A percentile compares a stretch with the other conserved stretches of the same genome.
These are phyloP conservation scores for Netelia virgata DNA, from an alignment of 2,888 invertebrate genomes.

Conservation along the genomic window DNA sequence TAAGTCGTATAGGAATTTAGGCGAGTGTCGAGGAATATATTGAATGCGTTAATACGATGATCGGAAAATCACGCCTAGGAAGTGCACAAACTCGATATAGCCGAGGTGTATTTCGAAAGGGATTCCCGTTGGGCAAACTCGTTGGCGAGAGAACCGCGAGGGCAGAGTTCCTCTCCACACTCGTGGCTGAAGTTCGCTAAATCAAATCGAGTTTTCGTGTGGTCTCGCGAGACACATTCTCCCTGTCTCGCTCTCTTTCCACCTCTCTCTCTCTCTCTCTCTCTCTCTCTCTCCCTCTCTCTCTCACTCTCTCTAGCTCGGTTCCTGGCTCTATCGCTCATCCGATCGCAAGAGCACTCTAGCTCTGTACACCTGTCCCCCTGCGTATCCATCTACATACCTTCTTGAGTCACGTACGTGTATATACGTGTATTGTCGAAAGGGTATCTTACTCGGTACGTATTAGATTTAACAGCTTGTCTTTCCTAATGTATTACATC, in stretches of 20 bases:
- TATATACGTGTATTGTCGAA: conserved; percentile 8
- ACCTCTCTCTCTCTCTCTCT: background rate
- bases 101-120: conserved; percentile 21
- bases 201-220: conserved; percentile 61
- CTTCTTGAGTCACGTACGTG: conserved; percentile 4
- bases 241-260: background rate
- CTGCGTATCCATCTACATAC: conserved; percentile 3
- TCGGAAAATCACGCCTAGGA: conserved; percentile 35
- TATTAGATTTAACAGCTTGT: conserved; percentile 51
- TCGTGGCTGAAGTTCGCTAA: conserved; percentile 39
- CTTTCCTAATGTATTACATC: conserved; percentile 54
- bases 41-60: conserved; percentile 36
- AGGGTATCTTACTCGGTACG: conserved; percentile 1
- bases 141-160: background rate
- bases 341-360: conserved; percentile 9
- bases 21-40: background rate
- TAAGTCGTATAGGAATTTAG: background rate
- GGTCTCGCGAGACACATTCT: conserved; percentile 41
- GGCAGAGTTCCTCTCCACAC: conserved; percentile 15
- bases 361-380: background rate
- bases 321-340: conserved; percentile 20
- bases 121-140: conserved; percentile 25
- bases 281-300: background rate
- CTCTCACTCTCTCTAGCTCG: background rate
- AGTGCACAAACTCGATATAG: background rate